Evolutionary conservation across 2,113 vertebrate genomes (phyloP).

Genomic region (Tragelaphus scriptus): DNA sequence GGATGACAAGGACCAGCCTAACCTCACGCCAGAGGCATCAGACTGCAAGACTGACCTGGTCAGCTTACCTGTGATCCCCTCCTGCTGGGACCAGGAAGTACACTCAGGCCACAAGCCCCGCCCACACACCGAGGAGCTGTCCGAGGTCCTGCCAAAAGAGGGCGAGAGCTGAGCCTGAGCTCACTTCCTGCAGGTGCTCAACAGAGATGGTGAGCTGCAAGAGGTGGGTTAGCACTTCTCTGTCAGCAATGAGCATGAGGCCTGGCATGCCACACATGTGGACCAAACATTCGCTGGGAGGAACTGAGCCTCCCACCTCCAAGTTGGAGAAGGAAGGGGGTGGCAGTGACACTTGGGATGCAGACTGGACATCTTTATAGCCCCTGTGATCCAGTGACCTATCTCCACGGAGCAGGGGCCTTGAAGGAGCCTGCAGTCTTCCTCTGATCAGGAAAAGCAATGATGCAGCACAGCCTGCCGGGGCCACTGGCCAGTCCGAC

Average conservation of each 20-base stretch:
- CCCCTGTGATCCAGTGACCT: not conserved
- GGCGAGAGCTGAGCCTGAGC: not conserved
- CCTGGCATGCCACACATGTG: too few relatives aligned
- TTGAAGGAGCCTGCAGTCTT: not conserved
- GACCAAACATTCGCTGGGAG: too few relatives aligned
- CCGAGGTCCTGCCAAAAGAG: too few relatives aligned
- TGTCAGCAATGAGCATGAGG: not conserved
- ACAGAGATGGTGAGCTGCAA: rapidly evolving
- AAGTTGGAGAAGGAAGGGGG: not conserved
- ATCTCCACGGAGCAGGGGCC: not conserved
- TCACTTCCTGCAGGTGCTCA: not conserved
- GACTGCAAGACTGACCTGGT: too few relatives aligned
- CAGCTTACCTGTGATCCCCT: not conserved
- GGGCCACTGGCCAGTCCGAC: rapidly evolving
- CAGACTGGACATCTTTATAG: not conserved
- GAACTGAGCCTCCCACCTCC: not conserved
- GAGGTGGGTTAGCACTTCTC: too few relatives aligned
- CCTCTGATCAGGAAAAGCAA: not conserved
- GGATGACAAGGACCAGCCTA: too few relatives aligned
- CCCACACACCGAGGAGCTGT: not conserved
- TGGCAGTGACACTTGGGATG: not conserved
- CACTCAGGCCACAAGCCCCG: too few relatives aligned
- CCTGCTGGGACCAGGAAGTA: not conserved
- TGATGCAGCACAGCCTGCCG: not conserved
- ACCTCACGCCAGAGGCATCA: not conserved